Percentiles rank a stretch among this genome's conserved stretches.
Conservation (phyloP, 2,113 vertebrate genomes). For the Hyaena hyaena region DNA sequence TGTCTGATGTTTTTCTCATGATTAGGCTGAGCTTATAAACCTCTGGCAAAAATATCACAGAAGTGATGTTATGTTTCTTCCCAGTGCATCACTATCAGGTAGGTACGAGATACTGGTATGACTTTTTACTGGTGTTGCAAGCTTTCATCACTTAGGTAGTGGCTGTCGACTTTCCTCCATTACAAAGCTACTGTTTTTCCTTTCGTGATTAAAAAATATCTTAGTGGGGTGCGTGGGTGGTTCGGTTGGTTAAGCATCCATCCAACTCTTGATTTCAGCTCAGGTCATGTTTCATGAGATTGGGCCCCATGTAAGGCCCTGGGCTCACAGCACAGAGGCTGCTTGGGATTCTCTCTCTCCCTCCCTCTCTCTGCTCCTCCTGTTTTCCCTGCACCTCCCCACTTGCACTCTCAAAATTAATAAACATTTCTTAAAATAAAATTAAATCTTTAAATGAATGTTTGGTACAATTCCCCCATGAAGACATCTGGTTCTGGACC, state of each 20-base stretch:
- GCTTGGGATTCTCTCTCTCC: no score
- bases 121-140: not conserved
- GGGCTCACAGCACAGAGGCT: no score
- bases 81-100: not conserved
- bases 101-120: not conserved
- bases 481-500: not conserved
- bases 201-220: conserved; percentile 17
- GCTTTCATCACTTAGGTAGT: not conserved
- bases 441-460: not conserved
- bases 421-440: not conserved
- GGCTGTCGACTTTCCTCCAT: not conserved
- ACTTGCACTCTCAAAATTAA: no score
- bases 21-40: not conserved
- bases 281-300: not conserved
- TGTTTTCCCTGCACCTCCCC: no score
- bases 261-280: not conserved
- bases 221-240: not conserved
- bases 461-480: not conserved
- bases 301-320: not conserved
- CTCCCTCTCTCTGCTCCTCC: no score
- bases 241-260: not conserved
- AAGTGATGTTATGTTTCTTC: not conserved
- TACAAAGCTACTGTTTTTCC: not conserved
- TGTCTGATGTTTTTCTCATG: not conserved
- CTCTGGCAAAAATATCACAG: not conserved